Evolutionary conservation across 2,888 invertebrate genomes (phyloP), one percentile per base, ranked within the genome.

Genomic region (Dorcus hopei): DNA sequence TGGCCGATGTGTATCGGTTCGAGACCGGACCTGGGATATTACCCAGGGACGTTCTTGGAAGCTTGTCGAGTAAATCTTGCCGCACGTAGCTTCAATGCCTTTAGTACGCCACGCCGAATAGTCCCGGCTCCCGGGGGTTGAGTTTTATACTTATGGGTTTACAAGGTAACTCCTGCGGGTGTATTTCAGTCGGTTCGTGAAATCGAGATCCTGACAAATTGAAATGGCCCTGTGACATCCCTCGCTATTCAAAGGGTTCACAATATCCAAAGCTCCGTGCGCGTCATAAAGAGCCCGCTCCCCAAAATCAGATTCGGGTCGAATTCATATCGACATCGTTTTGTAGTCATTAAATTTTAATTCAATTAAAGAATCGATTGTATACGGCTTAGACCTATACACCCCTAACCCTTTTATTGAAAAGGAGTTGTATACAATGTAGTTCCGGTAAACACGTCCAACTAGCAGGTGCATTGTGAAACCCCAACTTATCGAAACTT

Each of bases 141-240:
- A 72, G 71, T 71, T 74, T 71, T 68, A 69, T 70, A 72, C 73
- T 72, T 74, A 71, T 68, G 72, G 71, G 72, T 70, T 71, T 70
- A 65, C 66, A 68, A 70, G 68, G 71, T 69, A 70, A 72, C 68
- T 74, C 74, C 72, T 72, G 67, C 61, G 73, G 74, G 74, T 73
- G 70, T 74, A 74, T 74, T 75, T 74, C 72, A 70, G 70, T 61
- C 64, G 70, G 68, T 63, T 70, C 69, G 72, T 71, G 70, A 72
- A 74, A 74, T 74, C 68, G 71, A 70, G 70, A 66, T 68, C 66
- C 68, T 75, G 74, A 75, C 74, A 74, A 75, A 76, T 76, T 75
- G 75, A 75, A 75, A 75, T 74, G 72, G 73, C 69, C 70, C 68
- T 64, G 69, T 68, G 71, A 67, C 69, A 65, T 64, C 64, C 63